phyloP scores from a whole-genome alignment of 1,140 invertebrate species.

The Drosophila mojavensis region DNA sequence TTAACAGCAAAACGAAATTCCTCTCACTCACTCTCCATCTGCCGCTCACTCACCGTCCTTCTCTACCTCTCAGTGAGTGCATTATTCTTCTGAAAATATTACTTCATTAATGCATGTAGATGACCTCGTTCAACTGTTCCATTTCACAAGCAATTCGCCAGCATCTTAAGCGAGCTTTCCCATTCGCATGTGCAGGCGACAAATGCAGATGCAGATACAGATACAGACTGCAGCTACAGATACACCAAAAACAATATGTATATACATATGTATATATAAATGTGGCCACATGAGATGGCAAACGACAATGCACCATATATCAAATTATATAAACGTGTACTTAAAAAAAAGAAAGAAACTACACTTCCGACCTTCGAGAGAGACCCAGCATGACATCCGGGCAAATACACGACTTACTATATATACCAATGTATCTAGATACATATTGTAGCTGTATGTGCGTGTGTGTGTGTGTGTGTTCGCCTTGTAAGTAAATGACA shows the following conservation, averaged over 20 bases:
- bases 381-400: constrained; percentile 75
- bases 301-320: constrained; percentile 78
- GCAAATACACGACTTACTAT: constrained; percentile 59
- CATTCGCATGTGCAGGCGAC: constrained; percentile 35
- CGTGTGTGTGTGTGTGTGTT: background rate
- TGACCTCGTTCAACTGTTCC: constrained; percentile 72
- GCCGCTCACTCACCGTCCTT: background rate
- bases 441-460: constrained; percentile 22
- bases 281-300: constrained; percentile 62
- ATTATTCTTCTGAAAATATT: constrained; percentile 35
- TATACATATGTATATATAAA: background rate
- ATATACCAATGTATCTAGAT: constrained; percentile 33
- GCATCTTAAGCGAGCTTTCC: constrained; percentile 39
- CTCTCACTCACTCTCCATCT: background rate
- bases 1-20: background rate
- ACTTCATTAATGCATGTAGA: constrained; percentile 52
- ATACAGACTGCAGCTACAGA: constrained; percentile 44
- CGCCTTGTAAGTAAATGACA: constrained; percentile 73
- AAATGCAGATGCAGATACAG: constrained; percentile 25
- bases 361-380: constrained; percentile 77
- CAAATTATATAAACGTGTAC: constrained; percentile 81
- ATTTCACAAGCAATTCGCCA: constrained; percentile 52
- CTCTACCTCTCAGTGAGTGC: background rate
- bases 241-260: constrained; percentile 22
- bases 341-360: constrained; percentile 63